Conservation (phyloP, 2,888 invertebrate species). For the Cosmia pyralina region DNA sequence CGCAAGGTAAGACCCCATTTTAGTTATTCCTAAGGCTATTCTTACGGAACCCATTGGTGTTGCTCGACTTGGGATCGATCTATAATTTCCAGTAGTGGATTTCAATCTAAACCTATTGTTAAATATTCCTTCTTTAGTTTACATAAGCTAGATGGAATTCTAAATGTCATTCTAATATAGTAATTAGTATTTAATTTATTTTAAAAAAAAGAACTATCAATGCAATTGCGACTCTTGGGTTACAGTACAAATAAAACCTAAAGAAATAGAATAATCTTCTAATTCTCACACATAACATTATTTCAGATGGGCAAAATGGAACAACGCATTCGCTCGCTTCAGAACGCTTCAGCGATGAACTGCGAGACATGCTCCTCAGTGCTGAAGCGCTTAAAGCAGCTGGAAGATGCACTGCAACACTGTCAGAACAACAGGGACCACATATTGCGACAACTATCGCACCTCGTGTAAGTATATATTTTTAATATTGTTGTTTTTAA, state of each 20-base stretch:
- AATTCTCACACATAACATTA: background rate
- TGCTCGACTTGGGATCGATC: background rate
- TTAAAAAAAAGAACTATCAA: too few relatives aligned
- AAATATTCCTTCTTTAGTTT: too few relatives aligned
- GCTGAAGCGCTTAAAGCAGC: conserved; percentile 91
- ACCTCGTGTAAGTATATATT: conserved; percentile 92
- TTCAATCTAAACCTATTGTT: too few relatives aligned
- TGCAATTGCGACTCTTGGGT: too few relatives aligned
- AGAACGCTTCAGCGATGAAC: conserved; percentile 92
- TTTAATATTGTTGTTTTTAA: background rate
- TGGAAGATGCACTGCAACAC: conserved; percentile 91
- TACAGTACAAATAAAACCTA: too few relatives aligned
- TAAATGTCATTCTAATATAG: too few relatives aligned
- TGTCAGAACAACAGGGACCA: conserved; percentile 91
- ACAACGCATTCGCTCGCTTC: conserved; percentile 92
- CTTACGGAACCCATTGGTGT: too few relatives aligned
- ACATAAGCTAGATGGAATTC: too few relatives aligned
- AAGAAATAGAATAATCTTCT: background rate
- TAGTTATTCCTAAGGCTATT: too few relatives aligned
- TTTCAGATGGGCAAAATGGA: conserved; percentile 92
- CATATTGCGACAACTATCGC: conserved; percentile 94
- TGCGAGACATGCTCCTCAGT: conserved; percentile 93
- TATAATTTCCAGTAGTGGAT: background rate
- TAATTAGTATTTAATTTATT: too few relatives aligned
- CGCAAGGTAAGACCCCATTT: conserved; percentile 89